Evolutionary conservation across 2,888 invertebrate genomes (phyloP), one percentile per base, ranked within the genome.

Genomic region (Conistra vaccinii): DNA sequence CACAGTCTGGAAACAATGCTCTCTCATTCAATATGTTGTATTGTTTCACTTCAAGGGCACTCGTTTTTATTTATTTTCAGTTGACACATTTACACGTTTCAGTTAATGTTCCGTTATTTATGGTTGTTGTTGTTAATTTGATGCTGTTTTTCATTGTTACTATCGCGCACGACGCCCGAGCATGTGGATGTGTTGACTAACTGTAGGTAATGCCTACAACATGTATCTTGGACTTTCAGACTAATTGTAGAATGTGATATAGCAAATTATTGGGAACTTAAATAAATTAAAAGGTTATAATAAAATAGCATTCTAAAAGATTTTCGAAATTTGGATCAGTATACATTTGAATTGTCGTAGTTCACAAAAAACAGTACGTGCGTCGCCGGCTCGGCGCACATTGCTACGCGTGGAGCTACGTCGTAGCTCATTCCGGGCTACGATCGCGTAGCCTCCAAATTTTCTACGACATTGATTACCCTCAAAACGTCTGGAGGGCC

Each of bases 161-260:
- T 32, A 70, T 69, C 72, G 80, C 45, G 76, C 81, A 74, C 84
- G 74, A 72, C 61, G 74, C 67, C 3, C 69, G 63, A 76, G 90
- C 91, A 90, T 91, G 92, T 89, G 87, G 83, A 91, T 92, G 91
- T 92, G 91, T 90, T 88, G 69, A 88, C 89, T 90, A 86, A 14
- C 58, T 35, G 63, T 20, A 17, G 14, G 7, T 7, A 5, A 5
- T 23, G 32, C n/a, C 12, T 51, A 26, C 72, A 17, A 48, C 20
- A 1, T 45, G 26, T 53, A 14, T 32, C n/a, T 39, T 55, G 39
- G n/a, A 51, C 48, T 57, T 48, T 6, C 14, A 26, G 9, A 63
- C 53, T 23, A 17, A 39, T 9, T 6, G 17, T 12, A n/a, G 12
- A 32, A 61, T 12, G 4, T 17, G 32, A 32, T 23, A 39, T 35